Percentiles rank a stretch among this genome's conserved stretches.
These are phyloP conservation scores for Trisateles emortualis DNA, from an alignment of 2,888 invertebrate genomes.

Conservation along the genomic window DNA sequence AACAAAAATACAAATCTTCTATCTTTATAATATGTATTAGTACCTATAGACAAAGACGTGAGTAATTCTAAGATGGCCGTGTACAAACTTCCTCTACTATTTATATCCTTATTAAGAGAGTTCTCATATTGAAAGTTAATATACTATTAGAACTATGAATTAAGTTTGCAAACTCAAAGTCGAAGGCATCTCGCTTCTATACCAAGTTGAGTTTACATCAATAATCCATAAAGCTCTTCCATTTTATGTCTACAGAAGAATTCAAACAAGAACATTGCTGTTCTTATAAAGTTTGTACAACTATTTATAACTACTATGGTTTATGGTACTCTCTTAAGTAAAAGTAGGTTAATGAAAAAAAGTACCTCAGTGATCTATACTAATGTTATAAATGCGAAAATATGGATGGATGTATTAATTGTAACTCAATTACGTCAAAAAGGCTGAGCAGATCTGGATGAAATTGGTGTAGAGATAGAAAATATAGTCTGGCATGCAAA, in stretches of 20 bases:
- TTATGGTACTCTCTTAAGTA: too few relatives aligned
- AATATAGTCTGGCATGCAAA: too few relatives aligned
- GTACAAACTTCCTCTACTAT: neutral
- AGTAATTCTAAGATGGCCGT: neutral
- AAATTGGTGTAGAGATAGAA: too few relatives aligned
- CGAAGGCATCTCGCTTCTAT: conserved; percentile 25
- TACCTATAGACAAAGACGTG: too few relatives aligned
- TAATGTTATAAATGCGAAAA: too few relatives aligned
- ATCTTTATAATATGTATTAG: too few relatives aligned
- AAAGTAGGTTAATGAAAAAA: too few relatives aligned
- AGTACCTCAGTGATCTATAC: too few relatives aligned
- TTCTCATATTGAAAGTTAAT: conserved; percentile 1
- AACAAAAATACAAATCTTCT: too few relatives aligned
- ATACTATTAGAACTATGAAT: conserved; percentile 21
- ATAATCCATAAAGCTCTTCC: conserved; percentile 27
- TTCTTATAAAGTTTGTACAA: neutral
- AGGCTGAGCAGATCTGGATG: too few relatives aligned
- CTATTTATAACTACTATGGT: neutral
- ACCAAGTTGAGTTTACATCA: conserved; percentile 30
- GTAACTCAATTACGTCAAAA: too few relatives aligned
- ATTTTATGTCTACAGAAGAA: conserved; percentile 16
- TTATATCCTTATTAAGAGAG: conserved; percentile 1
- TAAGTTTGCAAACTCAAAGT: conserved; percentile 23
- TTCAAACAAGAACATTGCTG: conserved; percentile 8
- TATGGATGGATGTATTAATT: too few relatives aligned